Evolutionary conservation across 2,797 vertebrate genomes (phyloP), one percentile per base, ranked within the genome.

Genomic region (Trachurus trachurus): DNA sequence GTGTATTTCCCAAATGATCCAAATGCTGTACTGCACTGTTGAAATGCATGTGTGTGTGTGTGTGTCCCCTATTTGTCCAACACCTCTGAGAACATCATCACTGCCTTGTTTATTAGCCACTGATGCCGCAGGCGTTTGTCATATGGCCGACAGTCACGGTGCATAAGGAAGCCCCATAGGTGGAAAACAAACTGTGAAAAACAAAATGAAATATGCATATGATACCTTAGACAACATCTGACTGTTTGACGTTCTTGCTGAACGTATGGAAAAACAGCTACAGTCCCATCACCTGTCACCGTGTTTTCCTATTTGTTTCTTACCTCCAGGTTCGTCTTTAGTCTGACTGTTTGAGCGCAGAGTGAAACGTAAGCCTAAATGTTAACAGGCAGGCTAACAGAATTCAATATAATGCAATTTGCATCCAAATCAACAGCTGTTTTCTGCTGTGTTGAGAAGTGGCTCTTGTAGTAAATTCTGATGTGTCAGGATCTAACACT

Each of bases 41-140:
- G 21, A 13, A 15, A 40, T 15, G 2, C 13, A 3, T 31, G 40
- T 11, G 4, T 50, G 37, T 37, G 34, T 37, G 34, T 37, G 34
- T 17, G n/a, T 31, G 9, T 45, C 60, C 52, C 52, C 65, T 70
- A 53, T 53, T 64, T 71, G 58, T 59, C 64, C 69, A 66, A 65
- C 52, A 40, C 62, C 39, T 70, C 67, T 57, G 40, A 71, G 69
- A 80, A 61, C 70, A 58, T 59, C 66, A 70, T 21, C 40, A 50
- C 50, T 52, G 53, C 57, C 56, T 34, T 37, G 31, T 49, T 82
- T 54, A 80, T 83, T 59, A 50, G 34, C 31, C 40, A 52, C 17
- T 56, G 68, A 75, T 58, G 69, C 44, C 53, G 39, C 58, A 26
- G 56, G 50, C 62, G 40, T 81, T 74, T 83, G 22, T 68, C 60